Conservation (phyloP, 2,113 vertebrate species). For the Ariopsis seemanni region DNA sequence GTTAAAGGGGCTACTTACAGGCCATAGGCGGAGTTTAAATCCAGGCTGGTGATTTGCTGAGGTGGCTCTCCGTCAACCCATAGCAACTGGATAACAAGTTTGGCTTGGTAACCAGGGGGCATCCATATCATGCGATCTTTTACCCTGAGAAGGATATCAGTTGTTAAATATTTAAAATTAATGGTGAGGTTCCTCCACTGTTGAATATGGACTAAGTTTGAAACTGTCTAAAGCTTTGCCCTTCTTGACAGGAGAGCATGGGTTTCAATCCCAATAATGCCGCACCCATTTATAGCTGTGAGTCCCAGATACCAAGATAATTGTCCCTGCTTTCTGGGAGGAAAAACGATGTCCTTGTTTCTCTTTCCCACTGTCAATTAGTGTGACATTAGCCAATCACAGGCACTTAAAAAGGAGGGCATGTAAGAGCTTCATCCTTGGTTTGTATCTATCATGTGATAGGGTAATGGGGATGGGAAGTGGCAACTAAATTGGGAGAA, state of each 20-base stretch:
- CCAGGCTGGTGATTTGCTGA: slow-evolving; percentile 92
- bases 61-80: slow-evolving; percentile 93
- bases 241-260: neutral
- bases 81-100: slow-evolving; percentile 90
- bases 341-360: neutral
- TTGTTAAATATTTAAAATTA: slow-evolving; percentile 6
- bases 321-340: neutral
- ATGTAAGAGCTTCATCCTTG: neutral
- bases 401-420: neutral
- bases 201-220: neutral
- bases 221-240: neutral
- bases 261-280: neutral
- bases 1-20: slow-evolving; percentile 84
- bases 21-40: slow-evolving; percentile 94
- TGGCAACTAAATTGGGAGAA: neutral
- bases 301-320: neutral
- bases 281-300: neutral
- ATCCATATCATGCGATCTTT: slow-evolving; percentile 86
- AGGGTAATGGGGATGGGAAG: neutral
- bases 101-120: slow-evolving; percentile 93
- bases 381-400: neutral
- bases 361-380: neutral
- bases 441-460: neutral
- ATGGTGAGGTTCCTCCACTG: neutral
- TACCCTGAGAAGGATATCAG: slow-evolving; percentile 68